Conservation (phyloP, 2,797 vertebrate species). For the Malurus leucopterus region DNA sequence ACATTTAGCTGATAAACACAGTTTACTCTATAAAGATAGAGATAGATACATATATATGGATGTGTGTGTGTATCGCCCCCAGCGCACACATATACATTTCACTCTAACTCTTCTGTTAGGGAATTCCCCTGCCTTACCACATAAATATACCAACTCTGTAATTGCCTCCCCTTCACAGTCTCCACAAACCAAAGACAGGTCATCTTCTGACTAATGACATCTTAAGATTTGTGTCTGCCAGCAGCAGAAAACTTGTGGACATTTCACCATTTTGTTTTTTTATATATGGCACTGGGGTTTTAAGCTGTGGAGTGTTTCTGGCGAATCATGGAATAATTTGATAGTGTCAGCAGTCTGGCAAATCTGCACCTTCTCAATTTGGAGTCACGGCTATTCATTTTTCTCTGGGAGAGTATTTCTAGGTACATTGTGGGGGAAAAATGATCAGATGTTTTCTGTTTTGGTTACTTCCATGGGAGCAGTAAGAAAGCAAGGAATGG, state of each 20-base stretch:
- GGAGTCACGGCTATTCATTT: background rate
- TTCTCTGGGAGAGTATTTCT: background rate
- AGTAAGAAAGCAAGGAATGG: background rate
- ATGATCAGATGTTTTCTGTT: background rate
- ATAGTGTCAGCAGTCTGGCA: background rate
- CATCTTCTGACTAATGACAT: background rate
- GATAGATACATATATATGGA: background rate
- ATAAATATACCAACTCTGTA: background rate
- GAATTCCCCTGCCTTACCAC: background rate
- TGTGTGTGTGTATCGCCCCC: too few relatives aligned
- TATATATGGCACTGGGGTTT: background rate
- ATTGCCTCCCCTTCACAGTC: background rate
- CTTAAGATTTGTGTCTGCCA: background rate
- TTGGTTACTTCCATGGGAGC: background rate
- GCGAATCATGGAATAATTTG: background rate
- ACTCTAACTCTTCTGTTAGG: background rate
- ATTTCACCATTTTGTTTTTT: background rate
- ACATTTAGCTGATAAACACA: background rate
- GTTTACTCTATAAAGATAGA: background rate
- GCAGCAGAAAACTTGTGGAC: background rate
- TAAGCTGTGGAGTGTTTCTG: background rate
- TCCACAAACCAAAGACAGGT: background rate
- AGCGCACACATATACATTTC: background rate
- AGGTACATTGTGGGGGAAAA: background rate
- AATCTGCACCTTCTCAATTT: background rate